These are phyloP conservation scores for Silurus aristotelis DNA, from an alignment of 2,797 vertebrate genomes.

Conservation along the genomic window DNA sequence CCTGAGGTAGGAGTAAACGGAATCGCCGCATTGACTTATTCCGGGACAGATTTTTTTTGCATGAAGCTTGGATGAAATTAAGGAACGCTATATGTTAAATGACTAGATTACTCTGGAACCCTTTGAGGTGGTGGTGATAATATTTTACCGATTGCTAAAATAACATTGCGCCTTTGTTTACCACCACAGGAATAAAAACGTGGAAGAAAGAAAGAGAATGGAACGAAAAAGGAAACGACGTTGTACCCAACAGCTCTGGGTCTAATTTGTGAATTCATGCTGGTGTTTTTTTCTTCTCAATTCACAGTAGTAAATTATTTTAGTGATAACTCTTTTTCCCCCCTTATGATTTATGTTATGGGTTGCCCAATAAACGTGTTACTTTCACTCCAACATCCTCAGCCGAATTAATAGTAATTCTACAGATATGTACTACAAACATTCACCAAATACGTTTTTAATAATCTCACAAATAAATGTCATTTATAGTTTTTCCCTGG, in stretches of 20 bases:
- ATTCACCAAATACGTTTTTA: not conserved
- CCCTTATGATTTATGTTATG: not conserved
- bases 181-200: not conserved
- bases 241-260: not conserved
- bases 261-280: constrained; percentile 4
- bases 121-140: not conserved
- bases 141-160: not conserved
- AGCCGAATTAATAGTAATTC: not conserved
- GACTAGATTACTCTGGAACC: too few relatives aligned
- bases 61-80: too few relatives aligned
- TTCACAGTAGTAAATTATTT: constrained; percentile 5
- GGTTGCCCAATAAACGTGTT: not conserved
- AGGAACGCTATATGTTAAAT: too few relatives aligned
- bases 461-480: too few relatives aligned
- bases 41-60: too few relatives aligned
- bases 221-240: not conserved
- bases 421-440: not conserved
- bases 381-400: not conserved
- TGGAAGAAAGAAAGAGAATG: not conserved
- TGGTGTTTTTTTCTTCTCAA: not conserved
- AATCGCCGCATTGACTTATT: too few relatives aligned
- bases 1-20: too few relatives aligned
- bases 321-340: too few relatives aligned
- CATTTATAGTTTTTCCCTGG: too few relatives aligned
- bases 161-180: not conserved